These are phyloP conservation scores for Penaeus vannamei DNA, from an alignment of 1,140 invertebrate genomes.

Conservation along the genomic window DNA sequence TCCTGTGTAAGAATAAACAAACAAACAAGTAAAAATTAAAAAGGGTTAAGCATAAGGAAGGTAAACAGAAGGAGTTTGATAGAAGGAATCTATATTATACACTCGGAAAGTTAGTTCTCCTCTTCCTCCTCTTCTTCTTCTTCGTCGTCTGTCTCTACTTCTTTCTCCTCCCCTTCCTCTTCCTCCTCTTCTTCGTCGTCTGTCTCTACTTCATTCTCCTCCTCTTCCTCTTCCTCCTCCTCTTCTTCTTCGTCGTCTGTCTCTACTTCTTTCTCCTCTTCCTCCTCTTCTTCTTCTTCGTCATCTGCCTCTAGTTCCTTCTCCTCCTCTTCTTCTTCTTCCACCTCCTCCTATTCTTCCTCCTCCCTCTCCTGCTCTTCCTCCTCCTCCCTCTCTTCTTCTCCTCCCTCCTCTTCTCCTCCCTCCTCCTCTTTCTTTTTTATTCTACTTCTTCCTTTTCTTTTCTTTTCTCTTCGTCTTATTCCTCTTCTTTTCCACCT, in stretches of 20 bases:
- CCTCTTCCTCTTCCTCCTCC: conserved; percentile 6
- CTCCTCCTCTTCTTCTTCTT: background rate
- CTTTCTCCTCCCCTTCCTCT: background rate
- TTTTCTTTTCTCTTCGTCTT: no score
- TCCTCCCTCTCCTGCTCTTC: no score
- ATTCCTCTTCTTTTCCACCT: no score
- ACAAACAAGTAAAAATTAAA: no score
- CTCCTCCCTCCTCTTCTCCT: no score
- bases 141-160: background rate
- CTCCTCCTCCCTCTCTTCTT: no score
- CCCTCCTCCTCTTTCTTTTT: no score
- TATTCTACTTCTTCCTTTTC: no score
- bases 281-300: conserved; percentile 16
- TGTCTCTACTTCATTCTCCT: background rate
- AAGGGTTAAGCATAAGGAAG: no score
- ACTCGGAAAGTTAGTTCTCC: background rate
- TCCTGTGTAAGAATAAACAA: no score
- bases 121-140: no score
- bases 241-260: background rate
- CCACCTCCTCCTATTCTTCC: no score
- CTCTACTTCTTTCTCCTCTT: conserved; percentile 13
- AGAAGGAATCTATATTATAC: background rate
- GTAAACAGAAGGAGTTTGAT: background rate
- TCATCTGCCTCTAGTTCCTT: conserved; percentile 20
- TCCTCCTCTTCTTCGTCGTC: background rate